Base-by-base conservation (phyloP, 2,797 vertebrate genomes). In the Chaenodraco wilsoni region DNA sequence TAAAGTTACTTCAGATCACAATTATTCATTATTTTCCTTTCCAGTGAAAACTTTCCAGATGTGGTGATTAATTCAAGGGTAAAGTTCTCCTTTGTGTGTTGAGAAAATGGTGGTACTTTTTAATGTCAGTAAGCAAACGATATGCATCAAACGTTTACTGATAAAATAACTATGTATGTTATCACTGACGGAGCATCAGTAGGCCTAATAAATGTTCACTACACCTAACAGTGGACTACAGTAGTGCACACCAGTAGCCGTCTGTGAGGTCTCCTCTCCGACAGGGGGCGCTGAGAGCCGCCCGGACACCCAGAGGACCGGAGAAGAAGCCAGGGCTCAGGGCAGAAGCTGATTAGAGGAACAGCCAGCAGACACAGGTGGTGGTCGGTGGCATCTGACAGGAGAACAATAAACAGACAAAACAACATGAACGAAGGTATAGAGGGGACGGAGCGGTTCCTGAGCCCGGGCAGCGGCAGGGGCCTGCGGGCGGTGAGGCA, bases 361-460 rank as follows among this genome's bases (percentile, higher is more conserved):
- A 3, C 59, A 44, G 11, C 27, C 50, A 37, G 69, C 60, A 55
- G 56, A 58, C 10, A 19, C 75, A 45, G 72, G 69, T 79, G 78
- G 61, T 40, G 40, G 16, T 33, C 3, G 15, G 44, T 4, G 8
- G 41, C 57, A 5, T 59, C 19, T 21, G 54, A 27, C 21, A 0
- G 51, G 23, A 46, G 66, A 79, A 9, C 11, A 13, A 5, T 13
- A 19, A 56, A 64, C 44, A 3, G 3, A 48, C 41, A 33, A 9
- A 23, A 50, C 71, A 94, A 94, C 93, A 93, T 84, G 72, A 90
- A 86, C 83, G 84, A 93, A 76, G 86, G 93, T 0, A 93, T 95
- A n/a, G 95, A 95, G 56, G 96, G 95, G 6, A 95, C 95, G 57
- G 96, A 97, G 91, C 84, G 93, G 80, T 99, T 99, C 87, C 23